These are phyloP conservation scores for Empidonax alnorum DNA, from an alignment of 2,113 vertebrate genomes.

Conservation along the genomic window DNA sequence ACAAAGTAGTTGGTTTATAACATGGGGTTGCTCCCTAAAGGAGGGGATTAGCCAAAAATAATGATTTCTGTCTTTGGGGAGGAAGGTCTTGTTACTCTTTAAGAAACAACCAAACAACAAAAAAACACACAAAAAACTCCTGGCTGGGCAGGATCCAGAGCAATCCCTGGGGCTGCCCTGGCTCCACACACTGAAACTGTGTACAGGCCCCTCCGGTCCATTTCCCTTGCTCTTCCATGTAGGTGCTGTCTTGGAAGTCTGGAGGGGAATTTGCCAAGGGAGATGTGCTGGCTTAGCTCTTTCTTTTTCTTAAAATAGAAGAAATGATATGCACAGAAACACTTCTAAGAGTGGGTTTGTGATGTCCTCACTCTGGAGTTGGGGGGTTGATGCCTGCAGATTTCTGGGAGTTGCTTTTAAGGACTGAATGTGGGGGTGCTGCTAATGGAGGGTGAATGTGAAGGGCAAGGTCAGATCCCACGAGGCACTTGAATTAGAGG, in stretches of 20 bases:
- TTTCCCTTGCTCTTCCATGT: not conserved
- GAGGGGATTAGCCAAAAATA: not conserved
- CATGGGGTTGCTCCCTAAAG: rapidly evolving
- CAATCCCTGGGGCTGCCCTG: not conserved
- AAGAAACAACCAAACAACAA: not conserved
- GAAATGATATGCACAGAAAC: not conserved
- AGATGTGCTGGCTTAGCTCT: not conserved
- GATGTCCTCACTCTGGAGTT: rapidly evolving
- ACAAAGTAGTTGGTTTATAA: not conserved
- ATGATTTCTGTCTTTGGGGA: not conserved
- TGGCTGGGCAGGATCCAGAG: not conserved
- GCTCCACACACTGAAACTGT: not conserved
- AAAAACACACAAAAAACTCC: not conserved
- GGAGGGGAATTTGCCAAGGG: not conserved
- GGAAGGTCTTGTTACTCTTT: not conserved
- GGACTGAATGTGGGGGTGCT: rapidly evolving
- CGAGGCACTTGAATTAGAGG: not conserved
- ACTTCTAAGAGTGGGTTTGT: not conserved
- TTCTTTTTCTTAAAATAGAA: not conserved
- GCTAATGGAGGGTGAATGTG: not conserved
- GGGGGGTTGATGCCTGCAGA: not conserved
- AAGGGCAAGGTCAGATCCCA: not conserved
- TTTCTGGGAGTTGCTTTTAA: not conserved
- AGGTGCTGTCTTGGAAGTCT: rapidly evolving
- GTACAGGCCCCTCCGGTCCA: rapidly evolving